These are phyloP conservation scores for Andricus grossulariae DNA, from an alignment of 1,140 invertebrate species.

Conservation along the genomic window DNA sequence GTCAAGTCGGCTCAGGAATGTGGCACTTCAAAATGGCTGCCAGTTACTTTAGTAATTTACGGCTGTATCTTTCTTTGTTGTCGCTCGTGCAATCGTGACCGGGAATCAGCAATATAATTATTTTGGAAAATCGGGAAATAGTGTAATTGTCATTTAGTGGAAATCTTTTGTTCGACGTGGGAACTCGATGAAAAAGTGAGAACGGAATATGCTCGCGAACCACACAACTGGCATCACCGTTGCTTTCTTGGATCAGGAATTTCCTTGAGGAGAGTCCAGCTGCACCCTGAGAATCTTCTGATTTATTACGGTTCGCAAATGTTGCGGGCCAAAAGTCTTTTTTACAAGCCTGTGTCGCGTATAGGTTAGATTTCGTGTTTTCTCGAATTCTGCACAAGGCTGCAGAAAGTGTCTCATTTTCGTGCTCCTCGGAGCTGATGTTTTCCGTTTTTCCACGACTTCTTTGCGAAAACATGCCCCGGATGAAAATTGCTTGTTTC, in stretches of 20 bases:
- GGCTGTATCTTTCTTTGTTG: slow-evolving; percentile 75
- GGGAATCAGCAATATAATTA: slow-evolving; percentile 47
- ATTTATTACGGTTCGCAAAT: not conserved
- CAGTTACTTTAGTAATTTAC: slow-evolving; percentile 77
- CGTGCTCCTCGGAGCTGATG: not conserved
- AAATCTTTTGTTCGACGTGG: slow-evolving; percentile 42
- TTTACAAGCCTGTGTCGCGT: not conserved
- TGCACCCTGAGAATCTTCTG: not conserved
- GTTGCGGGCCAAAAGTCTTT: not conserved
- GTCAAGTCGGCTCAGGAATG: slow-evolving; percentile 74
- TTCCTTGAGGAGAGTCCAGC: slow-evolving; percentile 34
- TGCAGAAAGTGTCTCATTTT: not conserved
- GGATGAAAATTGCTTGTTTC: not conserved
- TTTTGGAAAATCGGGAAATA: slow-evolving; percentile 47
- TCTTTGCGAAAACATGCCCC: not conserved
- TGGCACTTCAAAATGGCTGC: slow-evolving; percentile 78
- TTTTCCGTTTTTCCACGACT: not conserved
- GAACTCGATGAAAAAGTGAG: slow-evolving; percentile 46
- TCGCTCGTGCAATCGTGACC: slow-evolving; percentile 65
- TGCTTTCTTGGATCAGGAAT: slow-evolving; percentile 52
- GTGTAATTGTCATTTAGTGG: slow-evolving; percentile 48
- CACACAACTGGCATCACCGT: slow-evolving; percentile 53
- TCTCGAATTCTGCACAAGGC: slow-evolving; percentile 9
- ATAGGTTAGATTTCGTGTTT: slow-evolving; percentile 1
- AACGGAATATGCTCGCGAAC: slow-evolving; percentile 65